A percentile compares a stretch with the other conserved stretches of the same genome.
Conservation (phyloP, 1,140 invertebrate species). For the Drusus annulatus region DNA sequence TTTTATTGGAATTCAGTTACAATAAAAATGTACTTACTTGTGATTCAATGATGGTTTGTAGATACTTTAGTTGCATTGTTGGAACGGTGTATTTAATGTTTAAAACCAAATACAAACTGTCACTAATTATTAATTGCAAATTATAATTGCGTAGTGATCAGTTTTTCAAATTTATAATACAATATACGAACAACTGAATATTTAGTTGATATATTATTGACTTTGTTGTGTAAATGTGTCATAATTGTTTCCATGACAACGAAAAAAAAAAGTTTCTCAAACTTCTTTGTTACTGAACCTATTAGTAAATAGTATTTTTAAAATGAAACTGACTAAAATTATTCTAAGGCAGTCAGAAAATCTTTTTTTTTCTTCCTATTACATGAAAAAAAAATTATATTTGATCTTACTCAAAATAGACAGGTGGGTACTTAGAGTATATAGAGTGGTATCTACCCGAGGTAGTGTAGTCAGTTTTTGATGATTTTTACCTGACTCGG, state of each 20-base stretch:
- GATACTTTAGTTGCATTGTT: constrained; percentile 54
- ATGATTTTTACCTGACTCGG: too few relatives aligned
- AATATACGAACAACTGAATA: background rate
- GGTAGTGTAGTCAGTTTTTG: too few relatives aligned
- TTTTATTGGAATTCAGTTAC: too few relatives aligned
- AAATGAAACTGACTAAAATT: too few relatives aligned
- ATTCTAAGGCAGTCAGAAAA: too few relatives aligned
- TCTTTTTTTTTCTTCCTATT: too few relatives aligned
- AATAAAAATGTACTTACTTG: constrained; percentile 42
- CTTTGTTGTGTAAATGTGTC: background rate
- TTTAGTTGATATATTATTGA: background rate
- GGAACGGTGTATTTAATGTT: background rate
- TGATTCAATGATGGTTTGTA: constrained; percentile 52
- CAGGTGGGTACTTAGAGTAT: too few relatives aligned
- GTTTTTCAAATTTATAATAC: background rate
- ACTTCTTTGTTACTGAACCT: too few relatives aligned
- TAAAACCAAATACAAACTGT: background rate
- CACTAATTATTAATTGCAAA: background rate
- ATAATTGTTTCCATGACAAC: constrained; percentile 11
- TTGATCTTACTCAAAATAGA: too few relatives aligned
- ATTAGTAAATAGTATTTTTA: too few relatives aligned
- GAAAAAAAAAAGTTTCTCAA: background rate
- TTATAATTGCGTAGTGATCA: background rate
- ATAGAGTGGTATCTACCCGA: too few relatives aligned
- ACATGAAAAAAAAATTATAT: too few relatives aligned